Percentiles rank a stretch among this genome's conserved stretches.
phyloP scores from a whole-genome alignment of 2,888 invertebrate genomes.

The Drosophila greeni region DNA sequence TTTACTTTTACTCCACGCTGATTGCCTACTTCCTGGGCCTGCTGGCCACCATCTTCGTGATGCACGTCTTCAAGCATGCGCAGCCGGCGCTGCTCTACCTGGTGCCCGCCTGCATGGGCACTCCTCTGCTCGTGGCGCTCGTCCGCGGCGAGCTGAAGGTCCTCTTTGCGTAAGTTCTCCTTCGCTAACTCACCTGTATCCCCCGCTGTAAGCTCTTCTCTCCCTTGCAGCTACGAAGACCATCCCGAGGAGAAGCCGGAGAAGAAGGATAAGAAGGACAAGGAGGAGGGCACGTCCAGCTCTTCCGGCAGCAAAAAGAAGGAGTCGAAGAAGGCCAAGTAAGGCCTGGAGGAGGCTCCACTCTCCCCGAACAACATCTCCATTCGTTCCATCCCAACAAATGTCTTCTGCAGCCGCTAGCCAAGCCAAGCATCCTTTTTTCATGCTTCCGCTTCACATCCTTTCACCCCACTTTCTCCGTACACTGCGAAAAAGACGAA shows the following conservation, averaged over 20 bases:
- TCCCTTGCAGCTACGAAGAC: constrained; percentile 83
- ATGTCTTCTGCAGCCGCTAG: constrained; percentile 26
- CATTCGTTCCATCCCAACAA: constrained; percentile 33
- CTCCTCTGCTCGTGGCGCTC: constrained; percentile 92
- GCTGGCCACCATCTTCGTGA: constrained; percentile 95
- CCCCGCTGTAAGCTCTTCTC: background rate
- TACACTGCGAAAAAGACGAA: constrained; percentile 51
- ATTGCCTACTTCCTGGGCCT: constrained; percentile 95
- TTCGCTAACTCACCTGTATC: accelerated
- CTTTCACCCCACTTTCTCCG: constrained; percentile 15
- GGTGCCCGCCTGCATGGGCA: constrained; percentile 96
- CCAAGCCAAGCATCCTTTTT: constrained; percentile 28
- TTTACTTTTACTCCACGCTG: constrained; percentile 94
- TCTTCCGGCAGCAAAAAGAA: constrained; percentile 76
- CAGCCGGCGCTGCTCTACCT: constrained; percentile 98
- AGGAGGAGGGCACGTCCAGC: constrained; percentile 54
- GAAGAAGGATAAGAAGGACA: constrained; percentile 77
- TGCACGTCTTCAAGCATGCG: constrained; percentile 99
- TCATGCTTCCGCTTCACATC: constrained; percentile 32
- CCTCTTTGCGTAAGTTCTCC: constrained; percentile 89
- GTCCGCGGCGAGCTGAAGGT: constrained; percentile 93
- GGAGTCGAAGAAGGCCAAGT: constrained; percentile 78
- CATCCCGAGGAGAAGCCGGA: constrained; percentile 81
- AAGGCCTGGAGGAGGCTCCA: constrained; percentile 34
- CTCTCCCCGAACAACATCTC: constrained; percentile 18